Evolutionary conservation across 2,888 invertebrate genomes (phyloP).

Genomic region (Agriopis leucophaearia): DNA sequence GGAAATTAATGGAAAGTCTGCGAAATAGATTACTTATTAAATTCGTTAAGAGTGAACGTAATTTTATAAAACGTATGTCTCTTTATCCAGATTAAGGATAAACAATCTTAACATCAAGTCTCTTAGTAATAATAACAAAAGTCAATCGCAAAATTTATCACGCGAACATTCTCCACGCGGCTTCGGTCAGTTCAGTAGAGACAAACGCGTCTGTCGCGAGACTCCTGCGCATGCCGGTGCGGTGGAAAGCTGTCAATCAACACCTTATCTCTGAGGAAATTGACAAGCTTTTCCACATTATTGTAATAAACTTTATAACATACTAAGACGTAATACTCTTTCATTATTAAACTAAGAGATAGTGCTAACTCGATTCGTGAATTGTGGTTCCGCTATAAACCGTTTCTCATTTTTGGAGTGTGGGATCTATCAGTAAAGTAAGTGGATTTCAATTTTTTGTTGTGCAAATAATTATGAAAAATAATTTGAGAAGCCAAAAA

Average conservation of each 20-base stretch:
- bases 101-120: neutral
- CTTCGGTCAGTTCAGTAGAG: neutral
- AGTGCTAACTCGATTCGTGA: neutral
- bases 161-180: conserved; percentile 7
- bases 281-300: neutral
- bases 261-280: neutral
- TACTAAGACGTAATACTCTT: neutral
- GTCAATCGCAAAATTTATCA: neutral
- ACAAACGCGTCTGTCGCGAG: neutral
- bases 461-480: too few species aligned
- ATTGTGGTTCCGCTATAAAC: neutral
- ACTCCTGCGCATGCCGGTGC: neutral
- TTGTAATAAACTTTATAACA: neutral
- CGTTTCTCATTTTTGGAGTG: neutral
- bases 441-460: neutral
- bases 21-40: too few species aligned
- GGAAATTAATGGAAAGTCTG: too few species aligned
- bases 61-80: neutral
- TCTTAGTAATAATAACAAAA: neutral
- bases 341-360: neutral
- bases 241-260: conserved; percentile 6
- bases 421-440: neutral
- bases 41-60: too few species aligned
- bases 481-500: too few species aligned
- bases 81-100: neutral